Conservation (phyloP, 2,113 vertebrate genomes). For the Galemys pyrenaicus region DNA sequence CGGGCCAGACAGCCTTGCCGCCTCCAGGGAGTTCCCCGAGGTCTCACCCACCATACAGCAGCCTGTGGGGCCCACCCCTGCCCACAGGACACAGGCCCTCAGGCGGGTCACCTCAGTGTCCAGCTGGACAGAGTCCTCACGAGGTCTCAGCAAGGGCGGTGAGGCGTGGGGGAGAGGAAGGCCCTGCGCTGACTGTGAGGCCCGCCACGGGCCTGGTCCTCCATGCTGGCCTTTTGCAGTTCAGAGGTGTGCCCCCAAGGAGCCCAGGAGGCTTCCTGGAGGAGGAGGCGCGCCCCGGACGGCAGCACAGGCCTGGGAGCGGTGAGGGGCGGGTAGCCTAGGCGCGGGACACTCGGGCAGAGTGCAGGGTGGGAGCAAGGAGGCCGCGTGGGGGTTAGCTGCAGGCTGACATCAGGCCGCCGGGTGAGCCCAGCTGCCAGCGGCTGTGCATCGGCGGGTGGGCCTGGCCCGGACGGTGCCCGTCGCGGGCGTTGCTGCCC, state of each 20-base stretch:
- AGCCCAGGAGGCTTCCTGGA: conserved; percentile 33
- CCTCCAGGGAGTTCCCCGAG: too few relatives aligned
- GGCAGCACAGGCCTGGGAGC: not conserved
- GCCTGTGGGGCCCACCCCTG: not conserved
- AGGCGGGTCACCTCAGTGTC: rapidly evolving
- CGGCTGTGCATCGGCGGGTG: not conserved
- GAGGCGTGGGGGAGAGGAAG: too few relatives aligned
- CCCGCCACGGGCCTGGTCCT: too few relatives aligned
- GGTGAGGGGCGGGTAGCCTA: not conserved
- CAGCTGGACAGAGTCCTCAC: rapidly evolving
- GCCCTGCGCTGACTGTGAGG: too few relatives aligned
- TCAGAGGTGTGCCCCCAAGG: not conserved
- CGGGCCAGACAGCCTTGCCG: too few relatives aligned
- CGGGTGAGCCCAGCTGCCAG: rapidly evolving
- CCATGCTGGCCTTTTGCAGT: too few relatives aligned
- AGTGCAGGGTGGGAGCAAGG: not conserved
- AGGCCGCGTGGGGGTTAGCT: not conserved
- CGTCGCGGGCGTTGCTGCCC: not conserved
- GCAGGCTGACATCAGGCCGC: not conserved
- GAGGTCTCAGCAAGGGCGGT: not conserved
- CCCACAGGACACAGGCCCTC: not conserved
- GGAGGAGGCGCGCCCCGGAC: not conserved
- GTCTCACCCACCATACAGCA: too few relatives aligned
- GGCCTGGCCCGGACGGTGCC: not conserved
- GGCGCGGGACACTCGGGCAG: not conserved